phyloP scores from a whole-genome alignment of 2,888 invertebrate genomes.

The Phyllotreta striolata region DNA sequence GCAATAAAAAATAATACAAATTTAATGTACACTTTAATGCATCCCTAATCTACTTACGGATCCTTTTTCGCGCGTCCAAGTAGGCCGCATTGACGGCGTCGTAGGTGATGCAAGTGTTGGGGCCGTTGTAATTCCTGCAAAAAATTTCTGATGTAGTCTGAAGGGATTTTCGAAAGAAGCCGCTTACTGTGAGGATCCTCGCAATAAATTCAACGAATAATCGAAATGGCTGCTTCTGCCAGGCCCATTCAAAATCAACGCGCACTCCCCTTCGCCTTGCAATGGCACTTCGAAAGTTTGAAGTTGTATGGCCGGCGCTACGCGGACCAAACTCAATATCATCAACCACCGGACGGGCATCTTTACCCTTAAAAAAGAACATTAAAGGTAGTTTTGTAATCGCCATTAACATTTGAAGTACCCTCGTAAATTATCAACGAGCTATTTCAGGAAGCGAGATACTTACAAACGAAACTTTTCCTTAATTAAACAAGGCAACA shows the following conservation, averaged over 20 bases:
- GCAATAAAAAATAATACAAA: too few relatives aligned
- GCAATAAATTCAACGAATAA: conserved; percentile 83
- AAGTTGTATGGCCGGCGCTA: conserved; percentile 53
- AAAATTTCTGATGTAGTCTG: background rate
- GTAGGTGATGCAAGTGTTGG: conserved; percentile 86
- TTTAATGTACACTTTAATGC: too few relatives aligned
- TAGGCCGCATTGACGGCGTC: conserved; percentile 90
- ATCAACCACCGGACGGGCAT: conserved; percentile 16
- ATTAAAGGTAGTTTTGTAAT: background rate
- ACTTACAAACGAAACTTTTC: too few relatives aligned
- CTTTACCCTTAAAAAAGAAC: conserved; percentile 18
- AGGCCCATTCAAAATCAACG: conserved; percentile 78
- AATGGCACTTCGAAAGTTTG: conserved; percentile 54
- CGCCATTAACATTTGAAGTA: too few relatives aligned
- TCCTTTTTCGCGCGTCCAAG: conserved; percentile 84
- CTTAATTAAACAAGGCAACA: too few relatives aligned
- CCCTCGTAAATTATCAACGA: too few relatives aligned
- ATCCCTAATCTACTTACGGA: conserved; percentile 71
- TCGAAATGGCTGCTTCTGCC: conserved; percentile 84
- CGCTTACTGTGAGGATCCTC: conserved; percentile 62
- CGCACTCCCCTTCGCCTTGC: conserved; percentile 70
- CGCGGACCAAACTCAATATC: conserved; percentile 13
- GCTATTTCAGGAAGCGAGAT: too few relatives aligned
- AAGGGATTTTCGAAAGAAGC: background rate
- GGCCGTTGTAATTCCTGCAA: conserved; percentile 73